Evolutionary conservation across 2,113 vertebrate genomes (phyloP).

Genomic region (Leucopsar rothschildi): DNA sequence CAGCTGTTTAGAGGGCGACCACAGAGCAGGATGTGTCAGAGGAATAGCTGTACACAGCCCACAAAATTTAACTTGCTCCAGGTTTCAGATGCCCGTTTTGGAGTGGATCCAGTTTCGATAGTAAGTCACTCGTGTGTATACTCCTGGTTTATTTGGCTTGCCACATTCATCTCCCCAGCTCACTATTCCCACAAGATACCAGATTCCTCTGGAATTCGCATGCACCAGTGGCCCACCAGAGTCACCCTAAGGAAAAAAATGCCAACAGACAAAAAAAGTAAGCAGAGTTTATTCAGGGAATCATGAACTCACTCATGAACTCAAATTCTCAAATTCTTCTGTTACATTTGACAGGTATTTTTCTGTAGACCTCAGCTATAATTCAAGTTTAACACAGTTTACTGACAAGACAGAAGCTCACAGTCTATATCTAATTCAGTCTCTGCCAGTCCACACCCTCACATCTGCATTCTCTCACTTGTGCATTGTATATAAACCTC

Average conservation of each 20-base stretch:
- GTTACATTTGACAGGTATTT: neutral
- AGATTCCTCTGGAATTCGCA: conserved; percentile 71
- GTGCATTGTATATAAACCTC: neutral
- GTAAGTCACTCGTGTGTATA: conserved; percentile 73
- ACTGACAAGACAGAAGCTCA: neutral
- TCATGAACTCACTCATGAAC: neutral
- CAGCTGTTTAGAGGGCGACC: neutral
- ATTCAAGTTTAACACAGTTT: neutral
- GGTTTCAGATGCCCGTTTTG: conserved; percentile 68
- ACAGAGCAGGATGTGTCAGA: conserved; percentile 8
- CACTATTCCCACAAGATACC: conserved; percentile 80
- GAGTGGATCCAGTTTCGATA: conserved; percentile 74
- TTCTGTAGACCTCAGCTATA: neutral
- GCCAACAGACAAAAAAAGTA: neutral
- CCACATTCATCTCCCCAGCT: conserved; percentile 81
- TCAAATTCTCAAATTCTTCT: neutral
- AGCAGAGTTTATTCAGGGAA: neutral
- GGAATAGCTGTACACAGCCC: neutral
- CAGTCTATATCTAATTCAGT: neutral
- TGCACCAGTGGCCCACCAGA: conserved; percentile 88
- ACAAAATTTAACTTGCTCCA: neutral
- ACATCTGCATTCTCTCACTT: neutral
- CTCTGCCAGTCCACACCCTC: neutral
- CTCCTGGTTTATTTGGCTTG: conserved; percentile 74
- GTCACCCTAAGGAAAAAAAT: conserved; percentile 79